Percentiles rank a stretch among this genome's conserved stretches.
These are phyloP conservation scores for Fukomys damarensis DNA, from an alignment of 2,113 vertebrate species.

Conservation along the genomic window DNA sequence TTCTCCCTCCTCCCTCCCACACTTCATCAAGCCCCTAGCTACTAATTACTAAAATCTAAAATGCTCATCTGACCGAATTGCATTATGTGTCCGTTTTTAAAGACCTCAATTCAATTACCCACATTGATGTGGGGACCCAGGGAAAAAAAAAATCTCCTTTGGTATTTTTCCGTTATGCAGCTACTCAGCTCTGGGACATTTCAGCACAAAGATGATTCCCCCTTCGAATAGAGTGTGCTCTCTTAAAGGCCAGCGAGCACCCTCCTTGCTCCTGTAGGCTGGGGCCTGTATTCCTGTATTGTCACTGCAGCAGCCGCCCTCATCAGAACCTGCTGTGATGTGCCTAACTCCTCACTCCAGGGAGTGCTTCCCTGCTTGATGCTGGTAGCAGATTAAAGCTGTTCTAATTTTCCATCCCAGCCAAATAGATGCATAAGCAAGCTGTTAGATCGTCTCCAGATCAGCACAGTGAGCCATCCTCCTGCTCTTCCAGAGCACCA, in stretches of 20 bases:
- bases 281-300: slow-evolving; percentile 51
- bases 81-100: slow-evolving; percentile 64
- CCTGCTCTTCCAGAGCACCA: slow-evolving; percentile 54
- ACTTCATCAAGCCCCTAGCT: slow-evolving; percentile 70
- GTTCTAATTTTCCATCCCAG: slow-evolving; percentile 88
- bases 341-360: slow-evolving; percentile 79
- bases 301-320: slow-evolving; percentile 66
- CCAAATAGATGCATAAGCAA: slow-evolving; percentile 90
- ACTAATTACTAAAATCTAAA: slow-evolving; percentile 74
- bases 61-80: slow-evolving; percentile 69
- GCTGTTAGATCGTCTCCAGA: slow-evolving; percentile 85
- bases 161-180: neutral
- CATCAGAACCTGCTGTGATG: slow-evolving; percentile 79
- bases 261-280: slow-evolving; percentile 53
- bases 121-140: slow-evolving; percentile 36
- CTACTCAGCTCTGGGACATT: neutral
- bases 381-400: slow-evolving; percentile 88
- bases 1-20: slow-evolving; percentile 73
- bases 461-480: slow-evolving; percentile 17
- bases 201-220: neutral
- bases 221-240: neutral
- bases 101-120: slow-evolving; percentile 69
- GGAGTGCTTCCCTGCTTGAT: slow-evolving; percentile 85
- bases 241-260: slow-evolving; percentile 1
- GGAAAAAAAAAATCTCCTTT: neutral